Percentiles rank a stretch among this genome's conserved stretches.
These are phyloP conservation scores for Lasioglossum baleicum DNA, from an alignment of 1,140 invertebrate genomes.

Conservation along the genomic window DNA sequence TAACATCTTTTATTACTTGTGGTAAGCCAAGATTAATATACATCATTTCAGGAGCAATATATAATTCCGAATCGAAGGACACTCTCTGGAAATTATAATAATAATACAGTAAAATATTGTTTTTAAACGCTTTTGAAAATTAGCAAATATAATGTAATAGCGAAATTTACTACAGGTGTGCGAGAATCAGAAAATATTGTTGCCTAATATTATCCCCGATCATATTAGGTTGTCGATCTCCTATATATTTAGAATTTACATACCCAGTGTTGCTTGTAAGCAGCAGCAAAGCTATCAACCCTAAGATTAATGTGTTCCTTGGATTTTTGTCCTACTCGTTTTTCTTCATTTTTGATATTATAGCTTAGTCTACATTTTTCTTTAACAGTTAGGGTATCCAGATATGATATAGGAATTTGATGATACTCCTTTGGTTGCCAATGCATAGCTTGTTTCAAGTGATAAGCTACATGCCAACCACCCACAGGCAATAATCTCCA, in stretches of 20 bases:
- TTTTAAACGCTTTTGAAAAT: background rate
- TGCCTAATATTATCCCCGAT: too few species aligned
- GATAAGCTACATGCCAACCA: constrained; percentile 79
- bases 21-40: constrained; percentile 78
- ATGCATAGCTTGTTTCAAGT: constrained; percentile 78
- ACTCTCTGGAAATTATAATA: constrained; percentile 70
- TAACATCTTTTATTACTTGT: constrained; percentile 78
- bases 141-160: background rate
- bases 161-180: too few species aligned
- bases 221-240: too few species aligned
- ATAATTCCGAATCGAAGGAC: constrained; percentile 78
- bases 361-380: constrained; percentile 78
- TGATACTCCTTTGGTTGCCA: constrained; percentile 78
- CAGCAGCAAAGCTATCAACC: constrained; percentile 75
- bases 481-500: constrained; percentile 78
- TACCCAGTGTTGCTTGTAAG: constrained; percentile 76
- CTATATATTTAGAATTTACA: constrained; percentile 7
- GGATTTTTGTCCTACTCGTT: constrained; percentile 61
- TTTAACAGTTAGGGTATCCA: constrained; percentile 78
- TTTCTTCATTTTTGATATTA: constrained; percentile 77
- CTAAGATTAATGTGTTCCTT: constrained; percentile 74
- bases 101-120: background rate
- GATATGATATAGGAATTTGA: constrained; percentile 78
- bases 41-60: constrained; percentile 80
- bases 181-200: too few species aligned